These are phyloP conservation scores for Octodonta nipae DNA, from an alignment of 2,888 invertebrate genomes.

Conservation along the genomic window DNA sequence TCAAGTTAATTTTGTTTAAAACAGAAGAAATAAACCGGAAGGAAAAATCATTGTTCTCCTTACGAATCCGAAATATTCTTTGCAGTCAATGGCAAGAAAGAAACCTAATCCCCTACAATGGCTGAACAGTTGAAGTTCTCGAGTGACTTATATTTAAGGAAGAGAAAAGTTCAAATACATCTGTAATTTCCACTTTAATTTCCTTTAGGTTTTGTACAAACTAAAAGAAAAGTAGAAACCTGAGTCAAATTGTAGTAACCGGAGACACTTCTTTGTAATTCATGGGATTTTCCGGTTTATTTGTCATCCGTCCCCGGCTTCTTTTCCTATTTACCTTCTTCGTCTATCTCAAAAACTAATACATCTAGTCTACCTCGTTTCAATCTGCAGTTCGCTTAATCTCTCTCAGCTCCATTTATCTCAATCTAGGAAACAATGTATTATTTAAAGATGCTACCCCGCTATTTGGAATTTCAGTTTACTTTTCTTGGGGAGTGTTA, in stretches of 20 bases:
- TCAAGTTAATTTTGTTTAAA: too few relatives aligned
- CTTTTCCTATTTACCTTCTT: conserved; percentile 26
- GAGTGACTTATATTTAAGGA: too few relatives aligned
- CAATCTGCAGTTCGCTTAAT: conserved; percentile 28
- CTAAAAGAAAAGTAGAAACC: conserved; percentile 18
- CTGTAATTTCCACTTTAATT: conserved; percentile 33
- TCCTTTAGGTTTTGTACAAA: conserved; percentile 25
- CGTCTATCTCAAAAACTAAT: too few relatives aligned
- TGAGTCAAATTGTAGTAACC: conserved; percentile 27
- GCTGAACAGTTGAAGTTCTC: too few relatives aligned
- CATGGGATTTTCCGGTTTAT: conserved; percentile 37
- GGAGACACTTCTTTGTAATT: conserved; percentile 38
- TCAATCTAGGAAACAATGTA: conserved; percentile 37
- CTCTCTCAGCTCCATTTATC: conserved; percentile 36
- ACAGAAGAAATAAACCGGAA: too few relatives aligned
- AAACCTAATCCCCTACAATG: too few relatives aligned
- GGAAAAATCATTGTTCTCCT: too few relatives aligned
- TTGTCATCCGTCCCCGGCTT: conserved; percentile 36
- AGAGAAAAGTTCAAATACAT: conserved; percentile 22
- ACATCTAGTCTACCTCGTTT: conserved; percentile 18
- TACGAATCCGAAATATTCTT: too few relatives aligned
- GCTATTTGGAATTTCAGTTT: too few relatives aligned
- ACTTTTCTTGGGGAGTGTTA: too few relatives aligned
- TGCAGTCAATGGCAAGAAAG: too few relatives aligned
- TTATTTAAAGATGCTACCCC: conserved; percentile 31